Conservation (phyloP, 2,113 vertebrate genomes). For the Scalopus aquaticus region DNA sequence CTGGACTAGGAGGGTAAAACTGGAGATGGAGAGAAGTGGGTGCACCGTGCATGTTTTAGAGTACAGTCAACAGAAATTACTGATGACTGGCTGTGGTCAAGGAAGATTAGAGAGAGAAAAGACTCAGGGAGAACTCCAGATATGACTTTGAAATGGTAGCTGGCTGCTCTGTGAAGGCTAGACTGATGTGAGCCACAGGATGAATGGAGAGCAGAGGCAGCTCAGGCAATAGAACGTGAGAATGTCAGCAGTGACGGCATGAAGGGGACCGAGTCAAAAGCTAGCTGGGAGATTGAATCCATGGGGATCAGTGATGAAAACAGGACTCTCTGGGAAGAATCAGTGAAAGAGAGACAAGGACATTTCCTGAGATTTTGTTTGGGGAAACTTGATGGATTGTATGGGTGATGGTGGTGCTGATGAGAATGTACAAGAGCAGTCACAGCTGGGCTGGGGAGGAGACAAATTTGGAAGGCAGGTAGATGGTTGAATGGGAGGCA, state of each 20-base stretch:
- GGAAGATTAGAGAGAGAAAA: not conserved
- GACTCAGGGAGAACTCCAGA: not conserved
- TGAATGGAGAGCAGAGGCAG: not conserved
- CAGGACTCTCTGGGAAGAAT: not conserved
- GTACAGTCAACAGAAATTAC: not conserved
- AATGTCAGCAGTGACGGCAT: not conserved
- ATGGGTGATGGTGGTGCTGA: not conserved
- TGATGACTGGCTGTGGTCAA: not conserved
- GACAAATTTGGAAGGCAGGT: not conserved
- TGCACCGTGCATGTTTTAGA: not conserved
- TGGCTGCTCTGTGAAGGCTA: not conserved
- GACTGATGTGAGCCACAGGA: not conserved
- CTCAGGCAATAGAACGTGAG: not conserved
- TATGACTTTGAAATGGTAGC: not conserved
- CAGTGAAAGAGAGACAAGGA: not conserved
- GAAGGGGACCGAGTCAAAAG: not conserved
- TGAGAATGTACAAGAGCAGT: no score
- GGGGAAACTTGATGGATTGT: not conserved
- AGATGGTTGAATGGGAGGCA: not conserved
- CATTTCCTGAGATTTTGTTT: not conserved
- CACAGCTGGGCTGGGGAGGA: not conserved
- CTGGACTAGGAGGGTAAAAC: no score
- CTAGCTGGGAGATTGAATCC: not conserved
- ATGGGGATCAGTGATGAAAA: not conserved
- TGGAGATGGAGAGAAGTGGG: not conserved